Base-by-base conservation (phyloP, 2,888 invertebrate genomes). In the Sicus ferrugineus region DNA sequence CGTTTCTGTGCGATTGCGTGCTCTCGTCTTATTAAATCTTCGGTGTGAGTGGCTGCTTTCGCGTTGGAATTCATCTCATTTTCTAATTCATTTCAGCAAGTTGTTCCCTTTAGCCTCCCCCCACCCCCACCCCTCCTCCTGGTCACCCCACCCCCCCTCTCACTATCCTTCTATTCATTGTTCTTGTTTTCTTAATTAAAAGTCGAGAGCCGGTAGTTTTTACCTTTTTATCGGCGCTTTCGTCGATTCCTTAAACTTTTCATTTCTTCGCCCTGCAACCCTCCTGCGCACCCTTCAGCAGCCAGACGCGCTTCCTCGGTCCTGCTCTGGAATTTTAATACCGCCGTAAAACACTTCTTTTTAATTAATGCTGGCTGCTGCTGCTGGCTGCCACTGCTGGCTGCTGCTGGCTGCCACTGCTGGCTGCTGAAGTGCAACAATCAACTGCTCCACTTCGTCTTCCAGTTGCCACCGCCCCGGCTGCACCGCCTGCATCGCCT, bases 341-440 rank as follows among this genome's bases (percentile, higher is more conserved):
- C 31, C 46, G 48, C 23, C 59, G 48, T 67, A 50, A 67, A 67
- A 67, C 59, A 59, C 48, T 67, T 59, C 46, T 30, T 30, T 67
- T 67, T 67, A 66, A 66, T 66, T 56, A 67, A 67, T 59, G 59
- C 48, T 52, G 26, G n/a, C 14, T 46, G 46, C 46, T 46, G 46
- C 19, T 46, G 9, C 19, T 54, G 65, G n/a, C n/a, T n/a, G n/a
- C n/a, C n/a, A n/a, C n/a, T n/a, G n/a, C n/a, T 59, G 58, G 48
- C 26, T 54, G 42, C 58, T 19, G 42, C 42, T 42, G 34, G 42
- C 42, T 42, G n/a, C n/a, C n/a, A n/a, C n/a, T n/a, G n/a, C n/a
- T 59, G 58, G 48, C 26, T 54, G 42, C 58, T 19, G 42, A 4
- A 34, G 34, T 42, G 9, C 42, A 42, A 42, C 14, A 16, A n/a